Evolutionary conservation across 2,113 vertebrate species (phyloP).

Genomic region (Gnathonemus echidnorhynchus): DNA sequence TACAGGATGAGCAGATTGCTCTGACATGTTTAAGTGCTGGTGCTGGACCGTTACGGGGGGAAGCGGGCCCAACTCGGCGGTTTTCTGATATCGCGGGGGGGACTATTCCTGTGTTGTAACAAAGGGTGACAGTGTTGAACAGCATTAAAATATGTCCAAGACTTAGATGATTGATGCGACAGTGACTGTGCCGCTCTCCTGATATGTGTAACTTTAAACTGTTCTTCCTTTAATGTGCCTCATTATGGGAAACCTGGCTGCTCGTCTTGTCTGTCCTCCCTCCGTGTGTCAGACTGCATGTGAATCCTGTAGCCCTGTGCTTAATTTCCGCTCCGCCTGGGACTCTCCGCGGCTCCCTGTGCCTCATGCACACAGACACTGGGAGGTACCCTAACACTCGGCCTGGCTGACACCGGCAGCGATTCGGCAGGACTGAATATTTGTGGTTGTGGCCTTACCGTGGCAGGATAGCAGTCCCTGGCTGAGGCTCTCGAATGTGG

Average conservation of each 20-base stretch:
- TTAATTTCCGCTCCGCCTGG: not conserved
- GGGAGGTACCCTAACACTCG: not conserved
- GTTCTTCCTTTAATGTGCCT: not conserved
- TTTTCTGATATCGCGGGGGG: not conserved
- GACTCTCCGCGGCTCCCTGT: not conserved
- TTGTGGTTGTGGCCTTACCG: not conserved
- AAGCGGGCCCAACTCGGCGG: constrained; percentile 23
- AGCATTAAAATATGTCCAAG: not conserved
- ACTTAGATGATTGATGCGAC: not conserved
- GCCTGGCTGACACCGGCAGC: not conserved
- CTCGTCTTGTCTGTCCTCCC: not conserved
- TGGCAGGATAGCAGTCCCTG: not conserved
- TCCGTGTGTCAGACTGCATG: not conserved
- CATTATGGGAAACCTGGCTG: not conserved
- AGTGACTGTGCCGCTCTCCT: not conserved
- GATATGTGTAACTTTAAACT: not conserved
- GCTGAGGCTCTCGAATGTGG: not conserved
- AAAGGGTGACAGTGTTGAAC: not conserved
- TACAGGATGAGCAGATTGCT: constrained; percentile 44
- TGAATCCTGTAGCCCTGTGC: not conserved
- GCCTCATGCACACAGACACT: not conserved
- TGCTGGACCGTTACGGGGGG: constrained; percentile 30
- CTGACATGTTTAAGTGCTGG: constrained; percentile 39
- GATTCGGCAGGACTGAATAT: not conserved
- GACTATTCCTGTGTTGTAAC: not conserved